These are phyloP conservation scores for Apeltes quadracus DNA, from an alignment of 2,113 vertebrate genomes.

Conservation along the genomic window DNA sequence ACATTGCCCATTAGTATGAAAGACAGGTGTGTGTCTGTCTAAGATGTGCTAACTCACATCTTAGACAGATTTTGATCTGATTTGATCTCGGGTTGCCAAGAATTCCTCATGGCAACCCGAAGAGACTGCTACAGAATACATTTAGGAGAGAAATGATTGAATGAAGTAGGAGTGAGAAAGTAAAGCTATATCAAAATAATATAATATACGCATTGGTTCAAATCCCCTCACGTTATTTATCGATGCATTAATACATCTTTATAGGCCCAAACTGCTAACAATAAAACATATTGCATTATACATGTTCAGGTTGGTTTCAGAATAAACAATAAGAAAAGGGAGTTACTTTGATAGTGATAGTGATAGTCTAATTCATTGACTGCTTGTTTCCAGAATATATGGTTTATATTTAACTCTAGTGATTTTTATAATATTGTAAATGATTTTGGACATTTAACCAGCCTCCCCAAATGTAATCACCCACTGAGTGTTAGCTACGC, in stretches of 20 bases:
- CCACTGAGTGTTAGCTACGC: slow-evolving; percentile 21
- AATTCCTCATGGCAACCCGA: neutral
- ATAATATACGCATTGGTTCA: neutral
- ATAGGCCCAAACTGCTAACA: neutral
- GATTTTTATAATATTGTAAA: neutral
- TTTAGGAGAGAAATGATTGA: neutral
- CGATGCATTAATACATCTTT: neutral
- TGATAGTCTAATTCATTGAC: neutral
- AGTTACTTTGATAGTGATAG: neutral
- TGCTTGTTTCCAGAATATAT: neutral
- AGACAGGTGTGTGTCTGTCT: neutral
- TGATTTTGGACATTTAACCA: slow-evolving; percentile 21
- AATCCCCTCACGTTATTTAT: neutral
- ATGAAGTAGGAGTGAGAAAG: neutral
- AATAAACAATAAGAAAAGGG: neutral
- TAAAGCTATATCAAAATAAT: neutral
- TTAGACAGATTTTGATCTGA: too few species aligned
- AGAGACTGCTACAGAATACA: slow-evolving; percentile 5
- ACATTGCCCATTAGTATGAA: slow-evolving; percentile 4
- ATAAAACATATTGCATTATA: neutral
- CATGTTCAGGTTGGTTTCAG: neutral
- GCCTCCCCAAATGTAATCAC: slow-evolving; percentile 50
- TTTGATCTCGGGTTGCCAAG: too few species aligned
- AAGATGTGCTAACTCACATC: too few species aligned
- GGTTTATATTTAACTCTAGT: neutral